A percentile compares a stretch with the other conserved stretches of the same genome.
These are phyloP conservation scores for Amorpha juglandis DNA, from an alignment of 2,888 invertebrate species.

Conservation along the genomic window DNA sequence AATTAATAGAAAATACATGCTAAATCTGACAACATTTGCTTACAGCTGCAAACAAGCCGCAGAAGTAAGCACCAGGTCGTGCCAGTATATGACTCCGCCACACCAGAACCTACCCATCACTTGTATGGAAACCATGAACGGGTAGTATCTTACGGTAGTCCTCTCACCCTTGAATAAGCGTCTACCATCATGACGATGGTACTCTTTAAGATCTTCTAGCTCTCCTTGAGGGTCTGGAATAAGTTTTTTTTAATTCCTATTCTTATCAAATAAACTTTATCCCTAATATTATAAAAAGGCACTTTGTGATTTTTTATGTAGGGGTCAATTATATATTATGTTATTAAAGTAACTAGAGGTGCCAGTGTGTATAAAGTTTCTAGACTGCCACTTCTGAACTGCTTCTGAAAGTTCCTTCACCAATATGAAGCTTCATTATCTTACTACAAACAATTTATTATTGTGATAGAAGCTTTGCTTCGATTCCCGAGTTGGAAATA, in stretches of 20 bases:
- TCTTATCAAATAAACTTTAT: neutral
- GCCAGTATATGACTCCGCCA: constrained; percentile 66
- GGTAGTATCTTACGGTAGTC: constrained; percentile 65
- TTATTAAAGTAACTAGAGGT: too few relatives aligned
- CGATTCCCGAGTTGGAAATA: too few relatives aligned
- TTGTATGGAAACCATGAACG: constrained; percentile 74
- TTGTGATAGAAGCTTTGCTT: too few relatives aligned
- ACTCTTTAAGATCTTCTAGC: constrained; percentile 58
- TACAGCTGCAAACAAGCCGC: constrained; percentile 75
- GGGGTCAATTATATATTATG: too few relatives aligned
- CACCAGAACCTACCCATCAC: constrained; percentile 77
- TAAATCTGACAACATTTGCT: constrained; percentile 38
- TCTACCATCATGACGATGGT: constrained; percentile 59
- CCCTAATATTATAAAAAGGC: too few relatives aligned
- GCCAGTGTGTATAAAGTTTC: too few relatives aligned
- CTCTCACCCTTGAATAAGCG: constrained; percentile 69
- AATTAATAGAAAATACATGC: neutral
- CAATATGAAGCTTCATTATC: too few relatives aligned
- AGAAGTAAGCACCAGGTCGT: constrained; percentile 68
- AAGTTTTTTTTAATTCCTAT: neutral
- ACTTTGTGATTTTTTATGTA: too few relatives aligned
- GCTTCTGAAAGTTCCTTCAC: too few relatives aligned
- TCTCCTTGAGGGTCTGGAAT: constrained; percentile 66
- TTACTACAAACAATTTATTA: too few relatives aligned
- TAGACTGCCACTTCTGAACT: too few relatives aligned